Evolutionary conservation across 2,888 invertebrate species (phyloP).

Genomic region (Rutpela maculata): DNA sequence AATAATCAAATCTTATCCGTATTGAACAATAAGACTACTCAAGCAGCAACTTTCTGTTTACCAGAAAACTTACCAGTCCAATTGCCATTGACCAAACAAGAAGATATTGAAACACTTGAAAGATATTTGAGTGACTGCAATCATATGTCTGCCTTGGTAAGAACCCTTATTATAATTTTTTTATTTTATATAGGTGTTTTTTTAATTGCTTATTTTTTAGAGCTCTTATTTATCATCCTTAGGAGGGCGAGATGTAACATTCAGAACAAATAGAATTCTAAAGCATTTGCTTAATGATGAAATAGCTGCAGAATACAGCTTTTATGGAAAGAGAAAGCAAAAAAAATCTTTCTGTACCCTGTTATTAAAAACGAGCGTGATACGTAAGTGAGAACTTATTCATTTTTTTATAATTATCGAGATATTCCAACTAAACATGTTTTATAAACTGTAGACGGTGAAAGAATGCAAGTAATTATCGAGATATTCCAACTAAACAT

Average conservation of each 20-base stretch:
- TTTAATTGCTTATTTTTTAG: background rate
- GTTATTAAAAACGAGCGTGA: background rate
- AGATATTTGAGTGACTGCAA: no score
- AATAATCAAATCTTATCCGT: no score
- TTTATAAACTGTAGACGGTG: no score
- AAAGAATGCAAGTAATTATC: no score
- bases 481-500: no score
- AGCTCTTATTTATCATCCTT: conserved; percentile 2
- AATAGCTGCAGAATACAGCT: conserved; percentile 21
- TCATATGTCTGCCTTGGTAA: no score
- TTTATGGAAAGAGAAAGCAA: conserved; percentile 17
- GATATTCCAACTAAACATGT: no score
- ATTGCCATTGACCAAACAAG: no score
- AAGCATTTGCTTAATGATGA: conserved; percentile 14
- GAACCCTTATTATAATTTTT: background rate
- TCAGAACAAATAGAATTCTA: conserved; percentile 26
- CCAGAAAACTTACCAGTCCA: no score
- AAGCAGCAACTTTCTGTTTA: no score
- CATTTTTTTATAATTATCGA: background rate
- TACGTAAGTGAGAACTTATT: conserved; percentile 10
- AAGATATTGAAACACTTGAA: no score
- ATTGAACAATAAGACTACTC: no score
- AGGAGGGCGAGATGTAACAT: conserved; percentile 10
- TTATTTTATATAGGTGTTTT: background rate
- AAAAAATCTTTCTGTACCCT: conserved; percentile 6